Evolutionary conservation across 2,888 invertebrate genomes (phyloP).

Genomic region (Ligdia adustata): DNA sequence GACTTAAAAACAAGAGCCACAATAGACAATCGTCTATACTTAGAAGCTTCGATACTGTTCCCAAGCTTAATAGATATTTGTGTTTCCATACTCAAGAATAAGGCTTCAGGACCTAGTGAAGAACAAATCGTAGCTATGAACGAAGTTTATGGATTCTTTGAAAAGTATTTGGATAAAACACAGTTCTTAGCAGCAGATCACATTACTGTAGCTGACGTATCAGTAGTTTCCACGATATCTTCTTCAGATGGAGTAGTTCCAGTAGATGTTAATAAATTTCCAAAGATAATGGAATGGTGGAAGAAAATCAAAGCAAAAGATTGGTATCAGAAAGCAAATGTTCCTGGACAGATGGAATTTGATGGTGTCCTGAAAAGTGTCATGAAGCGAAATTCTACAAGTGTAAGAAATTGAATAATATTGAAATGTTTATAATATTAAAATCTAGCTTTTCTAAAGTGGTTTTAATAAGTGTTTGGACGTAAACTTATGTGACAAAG

Average conservation of each 20-base stretch:
- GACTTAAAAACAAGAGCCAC: constrained; percentile 1
- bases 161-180: constrained; percentile 8
- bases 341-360: constrained; percentile 40
- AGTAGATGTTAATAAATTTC: constrained; percentile 34
- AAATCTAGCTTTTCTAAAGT: no score
- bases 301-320: constrained; percentile 38
- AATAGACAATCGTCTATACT: constrained; percentile 2
- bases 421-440: no score
- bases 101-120: constrained; percentile 1
- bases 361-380: constrained; percentile 19
- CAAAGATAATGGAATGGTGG: constrained; percentile 45
- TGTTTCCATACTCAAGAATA: not conserved
- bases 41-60: constrained; percentile 2
- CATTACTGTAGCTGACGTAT: constrained; percentile 10
- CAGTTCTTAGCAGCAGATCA: not conserved
- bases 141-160: constrained; percentile 22
- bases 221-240: constrained; percentile 5
- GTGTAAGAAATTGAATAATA: no score
- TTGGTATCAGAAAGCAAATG: constrained; percentile 50
- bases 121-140: constrained; percentile 5
- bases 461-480: no score
- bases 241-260: constrained; percentile 1
- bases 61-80: constrained; percentile 5
- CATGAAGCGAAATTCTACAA: constrained; percentile 26
- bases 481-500: no score